Evolutionary conservation across 2,113 vertebrate genomes (phyloP), one percentile per base, ranked within the genome.

Genomic region (Cariama cristata): DNA sequence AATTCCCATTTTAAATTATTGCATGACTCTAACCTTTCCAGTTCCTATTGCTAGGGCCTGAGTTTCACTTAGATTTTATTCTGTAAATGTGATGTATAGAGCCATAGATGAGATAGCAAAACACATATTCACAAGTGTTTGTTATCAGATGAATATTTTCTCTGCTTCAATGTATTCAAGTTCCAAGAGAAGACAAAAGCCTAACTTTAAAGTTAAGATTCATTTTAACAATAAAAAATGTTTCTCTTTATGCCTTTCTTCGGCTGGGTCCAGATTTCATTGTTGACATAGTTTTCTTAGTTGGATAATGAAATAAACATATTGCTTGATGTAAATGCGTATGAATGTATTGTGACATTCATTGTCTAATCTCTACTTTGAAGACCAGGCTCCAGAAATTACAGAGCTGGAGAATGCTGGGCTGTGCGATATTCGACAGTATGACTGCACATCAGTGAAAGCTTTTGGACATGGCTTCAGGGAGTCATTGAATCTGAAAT

Each of bases 381-480:
- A 98, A 99, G 99, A 99, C 84, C 98, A 98, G 96, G 97, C 97
- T 97, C 99, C 99, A 86, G 99, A 99, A 98, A 99, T 99, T 91
- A 97, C 77, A 4, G 98, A 98, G 71, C 56, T 99, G 96, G 98
- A 98, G 93, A 98, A 98, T 45, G 97, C 96, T 74, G 99, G 99
- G 88, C 98, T 99, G 28, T 99, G 99, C 33, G 96, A 99, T 85
- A 91, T 99, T 79, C 98, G 69, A 17, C 98, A 97, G 71, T 93
- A 98, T 38, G 97, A 98, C 89, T 99, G 99, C 96, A 97, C 97
- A 47, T 96, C 95, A n/a, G 92, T 99, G 73, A 98, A 96, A 96
- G 97, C 98, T 77, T 98, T 98, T 45, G 99, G 99, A 32, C 98
- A 97, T 19, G 98, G 98, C 79, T 99, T 99, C 97, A 98, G 95